phyloP scores from a whole-genome alignment of 2,113 vertebrate species.

The Macaca mulatta region DNA sequence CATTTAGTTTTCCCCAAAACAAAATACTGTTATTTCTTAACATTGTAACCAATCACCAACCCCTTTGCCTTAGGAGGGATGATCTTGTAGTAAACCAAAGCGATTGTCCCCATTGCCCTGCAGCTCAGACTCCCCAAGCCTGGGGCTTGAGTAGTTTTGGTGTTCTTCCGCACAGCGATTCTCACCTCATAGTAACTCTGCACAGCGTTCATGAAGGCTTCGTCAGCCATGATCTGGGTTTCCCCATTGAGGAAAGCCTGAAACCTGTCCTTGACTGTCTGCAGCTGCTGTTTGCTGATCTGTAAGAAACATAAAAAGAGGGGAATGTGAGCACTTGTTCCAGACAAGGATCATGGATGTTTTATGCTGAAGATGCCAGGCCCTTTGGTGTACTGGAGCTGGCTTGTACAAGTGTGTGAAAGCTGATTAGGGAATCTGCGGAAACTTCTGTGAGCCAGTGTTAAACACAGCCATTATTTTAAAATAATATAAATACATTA shows the following conservation, averaged over 20 bases:
- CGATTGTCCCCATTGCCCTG: not conserved
- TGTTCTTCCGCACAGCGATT: fast-evolving
- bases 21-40: not conserved
- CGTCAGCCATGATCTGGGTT: conserved; percentile 98
- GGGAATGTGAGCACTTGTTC: not conserved
- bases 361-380: not conserved
- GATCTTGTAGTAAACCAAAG: not conserved
- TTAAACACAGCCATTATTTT: not conserved
- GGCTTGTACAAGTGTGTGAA: fast-evolving
- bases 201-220: conserved; percentile 99
- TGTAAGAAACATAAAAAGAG: conserved; percentile 78
- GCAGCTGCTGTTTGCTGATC: conserved; percentile 98
- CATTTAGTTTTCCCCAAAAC: not conserved
- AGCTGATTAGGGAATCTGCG: not conserved
- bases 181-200: conserved; percentile 99
- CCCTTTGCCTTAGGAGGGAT: not conserved
- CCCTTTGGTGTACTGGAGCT: fast-evolving
- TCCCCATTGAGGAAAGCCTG: conserved; percentile 97
- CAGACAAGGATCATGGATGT: not conserved
- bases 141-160: no score
- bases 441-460: not conserved
- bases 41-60: not conserved
- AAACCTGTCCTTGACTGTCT: conserved; percentile 97
- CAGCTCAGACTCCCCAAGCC: not conserved
- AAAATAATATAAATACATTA: not conserved